Evolutionary conservation across 2,113 vertebrate genomes (phyloP), one percentile per base, ranked within the genome.

Genomic region (Tautogolabrus adspersus): DNA sequence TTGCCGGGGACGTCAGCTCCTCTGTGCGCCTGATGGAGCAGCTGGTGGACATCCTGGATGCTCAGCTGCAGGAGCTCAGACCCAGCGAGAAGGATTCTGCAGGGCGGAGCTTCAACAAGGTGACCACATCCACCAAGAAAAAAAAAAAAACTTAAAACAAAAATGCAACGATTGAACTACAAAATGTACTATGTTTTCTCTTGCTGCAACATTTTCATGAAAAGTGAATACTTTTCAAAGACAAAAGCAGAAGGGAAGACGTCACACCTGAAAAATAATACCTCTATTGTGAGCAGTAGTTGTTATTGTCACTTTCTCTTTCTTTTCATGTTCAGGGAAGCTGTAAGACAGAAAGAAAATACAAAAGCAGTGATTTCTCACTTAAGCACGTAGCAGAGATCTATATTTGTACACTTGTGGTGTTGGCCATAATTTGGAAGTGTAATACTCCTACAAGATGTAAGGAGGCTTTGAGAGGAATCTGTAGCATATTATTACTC

Each of bases 71-170:
- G 89, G 97, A 98, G 80, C 92, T 99, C 68, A 92, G 95, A 34
- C 98, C 98, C 60, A 98, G 94, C 63, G 97, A 99, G 89, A 99
- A 99, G 86, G 94, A 95, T 83, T 94, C 94, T 1, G 92, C 97
- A 3, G 97, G 97, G 59, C 94, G 97, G 79, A 99, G 97, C 92
- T 99, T 98, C 85, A 99, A 98, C 89, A 99, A 99, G 97, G 98
- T 99, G 95, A 65, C 22, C 15, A 15, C 26, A 42, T 44, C 26
- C 10, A 23, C 63, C 26, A 7, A 9, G 30, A 42, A 30, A 56
- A 37, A 40, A 34, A 26, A 42, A 12, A 23, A 8, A 19, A 49
- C 18, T 8, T 7, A 10, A 4, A 19, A 21, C 6, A 58, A 61
- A 37, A 66, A 12, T 19, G 12, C 56, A 6, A 46, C 23, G 6